Evolutionary conservation across 2,888 invertebrate genomes (phyloP), one percentile per base, ranked within the genome.

Genomic region (Meganola albula): DNA sequence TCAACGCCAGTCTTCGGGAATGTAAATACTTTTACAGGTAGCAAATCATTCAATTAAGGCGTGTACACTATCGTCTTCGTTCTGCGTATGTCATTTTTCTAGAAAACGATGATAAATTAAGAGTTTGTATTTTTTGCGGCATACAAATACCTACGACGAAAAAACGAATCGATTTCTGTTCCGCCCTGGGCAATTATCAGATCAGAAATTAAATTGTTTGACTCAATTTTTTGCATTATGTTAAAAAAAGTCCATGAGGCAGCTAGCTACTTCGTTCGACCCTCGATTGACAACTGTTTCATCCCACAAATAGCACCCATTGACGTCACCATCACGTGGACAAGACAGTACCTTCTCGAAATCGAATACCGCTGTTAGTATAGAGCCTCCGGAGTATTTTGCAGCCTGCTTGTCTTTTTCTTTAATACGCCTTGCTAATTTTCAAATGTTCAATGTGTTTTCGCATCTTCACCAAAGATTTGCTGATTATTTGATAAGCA

Each of bases 301-400:
- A 8, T 47, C 37, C 42, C 46, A 47, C 37, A 47, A 37, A 20
- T 39, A 44, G 14, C 47, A 49, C 9, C 24, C 3, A 2, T 9
- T 12, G 7, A n/a, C 26, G 3, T 27, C 6, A 12, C 38, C 12
- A 10, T 31, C 35, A 28, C 38, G 40, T 7, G 43, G 43, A 32
- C 30, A 35, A 6, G 10, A 3, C 24, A 37, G 27, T 9, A 44
- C 34, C 31, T 44, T 37, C 31, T 37, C 29, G 18, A 32, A 32
- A 27, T 23, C 34, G 27, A 28, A 36, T 13, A 29, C 29, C 8
- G 41, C 37, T 12, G 27, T 18, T 7, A 32, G 12, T 11, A 26
- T 11, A 8, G 13, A 23, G 10, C 32, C 26, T 27, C 27, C 23
- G 7, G 26, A 42, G 1, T 35, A 21, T 9, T 27, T 21, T 12